phyloP scores from a whole-genome alignment of 2,113 vertebrate genomes.

The Capra hircus region DNA sequence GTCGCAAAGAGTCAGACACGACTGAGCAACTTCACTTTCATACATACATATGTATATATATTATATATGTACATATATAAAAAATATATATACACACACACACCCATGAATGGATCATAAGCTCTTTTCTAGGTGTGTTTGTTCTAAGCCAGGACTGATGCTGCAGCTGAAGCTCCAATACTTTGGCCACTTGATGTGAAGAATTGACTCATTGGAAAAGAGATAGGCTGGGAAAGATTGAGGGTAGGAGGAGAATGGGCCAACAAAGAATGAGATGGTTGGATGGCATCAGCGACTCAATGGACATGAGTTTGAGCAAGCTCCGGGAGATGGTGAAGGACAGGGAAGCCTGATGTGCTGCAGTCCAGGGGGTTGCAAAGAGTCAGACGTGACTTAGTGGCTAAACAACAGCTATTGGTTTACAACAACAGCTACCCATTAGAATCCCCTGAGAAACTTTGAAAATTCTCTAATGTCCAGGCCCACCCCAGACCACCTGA shows the following conservation, averaged over 20 bases:
- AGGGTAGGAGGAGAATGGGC: neutral
- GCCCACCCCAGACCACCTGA: neutral
- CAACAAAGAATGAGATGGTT: neutral
- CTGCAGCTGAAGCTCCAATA: neutral
- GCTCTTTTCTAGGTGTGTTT: neutral
- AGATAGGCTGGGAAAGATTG: neutral
- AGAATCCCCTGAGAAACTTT: neutral
- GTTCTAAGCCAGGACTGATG: neutral
- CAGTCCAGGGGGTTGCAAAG: neutral
- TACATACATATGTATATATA: neutral
- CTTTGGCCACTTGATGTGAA: neutral
- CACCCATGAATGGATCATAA: neutral
- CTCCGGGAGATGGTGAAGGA: neutral
- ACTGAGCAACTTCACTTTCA: no score
- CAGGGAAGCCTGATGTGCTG: neutral
- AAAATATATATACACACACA: neutral
- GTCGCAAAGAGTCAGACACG: no score
- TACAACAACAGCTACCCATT: neutral
- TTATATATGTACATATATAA: no score
- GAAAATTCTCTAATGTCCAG: neutral
- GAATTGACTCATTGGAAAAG: neutral
- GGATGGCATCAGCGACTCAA: neutral
- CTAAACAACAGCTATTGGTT: neutral
- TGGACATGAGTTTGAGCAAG: neutral
- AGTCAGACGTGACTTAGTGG: neutral